phyloP scores from a whole-genome alignment of 2,888 invertebrate species.

The Lycocerus yunnanus region DNA sequence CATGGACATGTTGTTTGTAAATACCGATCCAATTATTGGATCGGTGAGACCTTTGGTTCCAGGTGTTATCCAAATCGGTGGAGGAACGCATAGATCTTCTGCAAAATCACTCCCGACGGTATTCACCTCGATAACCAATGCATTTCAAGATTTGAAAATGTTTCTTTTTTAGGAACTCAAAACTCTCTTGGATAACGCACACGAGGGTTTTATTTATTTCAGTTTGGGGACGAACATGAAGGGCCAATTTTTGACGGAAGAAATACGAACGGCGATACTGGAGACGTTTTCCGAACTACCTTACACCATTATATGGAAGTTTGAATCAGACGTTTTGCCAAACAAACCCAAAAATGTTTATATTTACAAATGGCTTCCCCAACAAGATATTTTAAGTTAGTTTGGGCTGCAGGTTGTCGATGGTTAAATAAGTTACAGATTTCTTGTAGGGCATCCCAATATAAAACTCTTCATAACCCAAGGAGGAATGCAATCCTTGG shows the following conservation, averaged over 20 bases:
- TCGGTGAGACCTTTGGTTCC: not conserved
- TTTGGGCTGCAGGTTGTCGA: too few species aligned
- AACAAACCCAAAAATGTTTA: not conserved
- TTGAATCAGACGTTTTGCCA: not conserved
- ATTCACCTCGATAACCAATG: not conserved
- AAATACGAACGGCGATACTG: not conserved
- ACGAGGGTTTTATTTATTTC: not conserved
- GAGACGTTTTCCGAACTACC: not conserved
- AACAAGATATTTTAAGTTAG: not conserved
- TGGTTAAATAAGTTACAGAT: too few species aligned
- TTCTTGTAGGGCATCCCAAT: not conserved
- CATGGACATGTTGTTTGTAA: not conserved
- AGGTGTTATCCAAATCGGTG: not conserved
- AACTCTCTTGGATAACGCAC: not conserved
- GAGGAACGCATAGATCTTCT: not conserved
- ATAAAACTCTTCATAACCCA: not conserved
- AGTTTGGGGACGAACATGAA: not conserved
- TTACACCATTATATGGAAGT: not conserved
- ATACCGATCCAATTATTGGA: not conserved
- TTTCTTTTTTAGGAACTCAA: not conserved
- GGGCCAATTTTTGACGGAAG: not conserved
- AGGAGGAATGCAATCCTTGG: not conserved
- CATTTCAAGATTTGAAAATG: not conserved
- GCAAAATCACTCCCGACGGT: not conserved
- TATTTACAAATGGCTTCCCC: not conserved